phyloP scores from a whole-genome alignment of 1,140 invertebrate genomes.

The Neodiprion fabricii region DNA sequence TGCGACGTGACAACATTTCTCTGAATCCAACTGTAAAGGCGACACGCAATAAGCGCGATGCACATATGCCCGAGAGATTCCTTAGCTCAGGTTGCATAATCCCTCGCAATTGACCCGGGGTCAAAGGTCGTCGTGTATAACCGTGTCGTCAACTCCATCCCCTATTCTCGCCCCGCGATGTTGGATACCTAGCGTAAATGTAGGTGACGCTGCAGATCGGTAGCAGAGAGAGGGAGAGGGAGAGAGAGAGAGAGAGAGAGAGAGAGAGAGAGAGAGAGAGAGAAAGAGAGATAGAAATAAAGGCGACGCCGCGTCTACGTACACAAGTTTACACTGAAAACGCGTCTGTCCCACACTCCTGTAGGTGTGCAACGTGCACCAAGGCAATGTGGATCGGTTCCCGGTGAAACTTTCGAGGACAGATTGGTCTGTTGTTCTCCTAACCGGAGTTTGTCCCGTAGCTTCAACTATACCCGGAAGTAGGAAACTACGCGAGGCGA shows the following conservation, averaged over 20 bases:
- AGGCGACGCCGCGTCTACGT: too few relatives aligned
- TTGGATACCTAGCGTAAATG: too few relatives aligned
- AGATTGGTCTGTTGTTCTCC: constrained; percentile 3
- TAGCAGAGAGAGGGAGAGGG: constrained; percentile 30
- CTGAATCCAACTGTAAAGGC: background rate
- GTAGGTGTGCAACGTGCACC: too few relatives aligned
- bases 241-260: constrained; percentile 25
- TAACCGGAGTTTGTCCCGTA: background rate
- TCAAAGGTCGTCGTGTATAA: background rate
- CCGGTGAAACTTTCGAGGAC: background rate
- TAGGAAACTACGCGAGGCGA: background rate
- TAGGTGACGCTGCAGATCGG: background rate
- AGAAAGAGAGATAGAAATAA: constrained; percentile 15
- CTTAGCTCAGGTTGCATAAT: background rate
- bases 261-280: constrained; percentile 21
- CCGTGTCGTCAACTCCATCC: background rate
- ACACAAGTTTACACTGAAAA: too few relatives aligned
- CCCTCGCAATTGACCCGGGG: background rate
- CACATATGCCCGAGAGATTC: too few relatives aligned
- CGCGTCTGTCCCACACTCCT: too few relatives aligned
- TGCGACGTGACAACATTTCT: background rate
- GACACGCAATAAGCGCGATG: too few relatives aligned
- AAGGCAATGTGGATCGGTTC: background rate
- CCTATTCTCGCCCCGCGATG: too few relatives aligned
- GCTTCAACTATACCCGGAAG: background rate